A percentile compares a stretch with the other conserved stretches of the same genome.
phyloP scores from a whole-genome alignment of 2,888 invertebrate genomes.

The Phortica okadai region DNA sequence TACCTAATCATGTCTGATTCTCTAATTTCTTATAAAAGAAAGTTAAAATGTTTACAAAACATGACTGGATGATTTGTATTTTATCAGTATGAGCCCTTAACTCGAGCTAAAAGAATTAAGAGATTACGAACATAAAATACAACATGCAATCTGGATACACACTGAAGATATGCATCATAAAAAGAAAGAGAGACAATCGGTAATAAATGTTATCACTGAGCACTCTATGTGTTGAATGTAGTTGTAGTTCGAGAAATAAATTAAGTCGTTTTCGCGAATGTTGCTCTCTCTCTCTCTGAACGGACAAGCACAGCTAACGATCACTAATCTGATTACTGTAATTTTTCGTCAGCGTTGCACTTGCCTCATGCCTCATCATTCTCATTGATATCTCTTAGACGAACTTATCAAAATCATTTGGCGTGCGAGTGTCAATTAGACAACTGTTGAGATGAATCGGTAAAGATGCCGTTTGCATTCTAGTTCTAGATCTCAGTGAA shows the following conservation, averaged over 20 bases:
- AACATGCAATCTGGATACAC: too few species aligned
- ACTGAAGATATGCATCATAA: too few species aligned
- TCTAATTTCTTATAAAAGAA: too few species aligned
- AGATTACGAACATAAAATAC: too few species aligned
- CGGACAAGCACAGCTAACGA: constrained; percentile 21
- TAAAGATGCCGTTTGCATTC: constrained; percentile 42
- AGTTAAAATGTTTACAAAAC: too few species aligned
- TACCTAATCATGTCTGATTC: too few species aligned
- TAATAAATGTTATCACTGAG: too few species aligned
- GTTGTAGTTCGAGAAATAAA: not conserved
- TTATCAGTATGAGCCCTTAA: too few species aligned
- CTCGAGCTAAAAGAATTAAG: too few species aligned
- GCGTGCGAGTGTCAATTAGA: constrained; percentile 46
- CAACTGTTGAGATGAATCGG: constrained; percentile 39
- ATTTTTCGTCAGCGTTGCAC: not conserved
- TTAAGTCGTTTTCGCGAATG: not conserved
- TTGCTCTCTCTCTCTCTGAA: not conserved
- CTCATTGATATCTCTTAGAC: constrained; percentile 8
- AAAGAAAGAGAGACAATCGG: too few species aligned
- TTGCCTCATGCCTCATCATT: not conserved
- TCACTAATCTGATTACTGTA: constrained; percentile 22
- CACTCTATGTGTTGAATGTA: not conserved
- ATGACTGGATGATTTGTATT: too few species aligned
- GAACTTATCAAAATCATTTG: constrained; percentile 60
- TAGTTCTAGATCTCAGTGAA: constrained; percentile 39